Percentiles rank a stretch among this genome's conserved stretches.
Evolutionary conservation across 2,888 invertebrate genomes (phyloP).

Genomic region (Synergus laeviventris): DNA sequence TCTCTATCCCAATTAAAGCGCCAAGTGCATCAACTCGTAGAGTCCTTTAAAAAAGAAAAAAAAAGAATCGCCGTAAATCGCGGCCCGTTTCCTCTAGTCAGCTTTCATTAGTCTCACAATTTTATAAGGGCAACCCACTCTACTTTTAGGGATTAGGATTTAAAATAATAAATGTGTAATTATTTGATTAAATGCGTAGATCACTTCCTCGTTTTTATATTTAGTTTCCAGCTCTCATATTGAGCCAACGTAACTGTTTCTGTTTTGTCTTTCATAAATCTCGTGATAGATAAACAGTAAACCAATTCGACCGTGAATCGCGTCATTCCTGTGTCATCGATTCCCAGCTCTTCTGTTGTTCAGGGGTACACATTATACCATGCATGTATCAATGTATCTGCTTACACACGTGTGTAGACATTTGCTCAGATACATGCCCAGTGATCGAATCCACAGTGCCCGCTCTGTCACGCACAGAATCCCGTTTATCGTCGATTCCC

Average conservation of each 20-base stretch:
- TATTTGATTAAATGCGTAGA: background rate
- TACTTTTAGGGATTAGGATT: background rate
- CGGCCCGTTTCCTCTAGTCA: constrained; percentile 3
- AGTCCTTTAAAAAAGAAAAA: no score
- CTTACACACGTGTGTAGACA: constrained; percentile 15
- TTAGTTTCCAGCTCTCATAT: background rate
- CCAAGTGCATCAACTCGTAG: constrained; percentile 46
- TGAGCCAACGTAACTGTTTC: background rate
- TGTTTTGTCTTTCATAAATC: background rate
- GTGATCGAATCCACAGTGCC: constrained; percentile 44
- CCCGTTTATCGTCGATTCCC: constrained; percentile 65
- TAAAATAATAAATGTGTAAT: background rate
- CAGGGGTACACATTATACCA: background rate
- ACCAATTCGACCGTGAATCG: constrained; percentile 38
- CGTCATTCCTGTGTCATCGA: constrained; percentile 58
- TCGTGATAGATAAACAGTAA: constrained; percentile 2
- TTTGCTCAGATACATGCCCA: constrained; percentile 29
- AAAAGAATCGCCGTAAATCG: constrained; percentile 30
- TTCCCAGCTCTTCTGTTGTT: constrained; percentile 49
- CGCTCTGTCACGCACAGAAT: constrained; percentile 62
- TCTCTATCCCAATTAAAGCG: constrained; percentile 47
- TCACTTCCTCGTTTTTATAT: background rate
- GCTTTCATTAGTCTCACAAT: constrained; percentile 4
- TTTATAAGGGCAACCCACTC: no score
- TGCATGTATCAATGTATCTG: constrained; percentile 4